These are phyloP conservation scores for Malurus alboscapulatus DNA, from an alignment of 2,113 vertebrate genomes.

Conservation along the genomic window DNA sequence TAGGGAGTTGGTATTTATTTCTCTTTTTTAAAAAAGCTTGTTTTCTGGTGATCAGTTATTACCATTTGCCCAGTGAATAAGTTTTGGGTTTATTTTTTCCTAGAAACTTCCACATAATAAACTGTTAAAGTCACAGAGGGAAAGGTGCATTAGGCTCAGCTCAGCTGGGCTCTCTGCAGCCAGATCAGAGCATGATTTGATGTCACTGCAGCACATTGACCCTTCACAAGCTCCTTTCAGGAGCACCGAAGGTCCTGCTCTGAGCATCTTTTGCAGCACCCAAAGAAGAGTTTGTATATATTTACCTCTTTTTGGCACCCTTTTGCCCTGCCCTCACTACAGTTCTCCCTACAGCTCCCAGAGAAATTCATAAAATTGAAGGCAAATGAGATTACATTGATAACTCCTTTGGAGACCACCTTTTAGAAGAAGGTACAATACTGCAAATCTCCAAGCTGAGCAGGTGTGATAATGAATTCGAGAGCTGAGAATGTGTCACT, in stretches of 20 bases:
- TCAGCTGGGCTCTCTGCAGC: not conserved
- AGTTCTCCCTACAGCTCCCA: not conserved
- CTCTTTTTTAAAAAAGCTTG: not conserved
- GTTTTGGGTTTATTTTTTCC: not conserved
- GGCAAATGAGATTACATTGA: slow-evolving; percentile 51
- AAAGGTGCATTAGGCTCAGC: not conserved
- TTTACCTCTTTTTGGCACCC: not conserved
- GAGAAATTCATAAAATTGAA: slow-evolving; percentile 39
- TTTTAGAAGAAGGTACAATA: slow-evolving; percentile 18
- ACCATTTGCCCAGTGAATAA: not conserved
- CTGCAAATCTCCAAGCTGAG: slow-evolving; percentile 35
- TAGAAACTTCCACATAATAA: not conserved
- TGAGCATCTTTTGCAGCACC: not conserved
- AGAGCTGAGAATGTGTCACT: slow-evolving; percentile 31
- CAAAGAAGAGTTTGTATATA: not conserved
- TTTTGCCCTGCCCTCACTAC: not conserved
- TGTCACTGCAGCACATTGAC: not conserved
- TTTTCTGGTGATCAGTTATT: not conserved
- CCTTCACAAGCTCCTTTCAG: not conserved
- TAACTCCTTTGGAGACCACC: slow-evolving; percentile 34
- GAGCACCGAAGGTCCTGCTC: not conserved
- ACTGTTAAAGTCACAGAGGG: not conserved
- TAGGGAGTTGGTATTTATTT: not conserved
- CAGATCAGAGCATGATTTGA: not conserved
- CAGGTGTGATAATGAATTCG: slow-evolving; percentile 63